Conservation (phyloP, 23 tunicate species). For the Ascidia mentula region DNA sequence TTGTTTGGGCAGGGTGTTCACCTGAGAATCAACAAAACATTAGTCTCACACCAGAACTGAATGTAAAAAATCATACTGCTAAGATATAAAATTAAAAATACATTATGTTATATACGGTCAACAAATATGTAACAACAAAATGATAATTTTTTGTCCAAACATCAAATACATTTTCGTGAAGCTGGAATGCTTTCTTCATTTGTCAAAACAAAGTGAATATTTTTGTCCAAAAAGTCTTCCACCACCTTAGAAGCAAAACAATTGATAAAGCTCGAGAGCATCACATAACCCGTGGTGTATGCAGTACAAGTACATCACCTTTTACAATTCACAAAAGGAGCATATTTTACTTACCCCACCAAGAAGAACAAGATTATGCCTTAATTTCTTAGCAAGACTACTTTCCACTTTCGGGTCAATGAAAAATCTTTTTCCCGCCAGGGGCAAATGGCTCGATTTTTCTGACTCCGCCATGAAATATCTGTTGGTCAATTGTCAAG, state of each 20-base stretch:
- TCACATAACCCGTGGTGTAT: background rate
- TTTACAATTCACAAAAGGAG: background rate
- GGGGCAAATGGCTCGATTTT: conserved; percentile 5
- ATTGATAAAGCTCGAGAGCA: background rate
- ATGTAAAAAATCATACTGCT: too few relatives aligned
- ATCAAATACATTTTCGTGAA: background rate
- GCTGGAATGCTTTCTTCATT: background rate
- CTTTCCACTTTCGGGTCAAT: conserved; percentile 65
- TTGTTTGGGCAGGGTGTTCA: background rate
- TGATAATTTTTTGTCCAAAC: background rate
- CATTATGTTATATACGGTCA: background rate
- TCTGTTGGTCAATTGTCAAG: too few relatives aligned
- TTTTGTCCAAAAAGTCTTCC: conserved; percentile 46
- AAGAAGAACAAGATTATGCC: conserved; percentile 24
- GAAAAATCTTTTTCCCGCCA: conserved; percentile 46
- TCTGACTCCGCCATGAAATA: background rate
- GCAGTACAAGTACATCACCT: background rate
- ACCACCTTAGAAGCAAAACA: conserved; percentile 28
- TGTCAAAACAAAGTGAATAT: conserved; percentile 50
- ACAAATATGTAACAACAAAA: background rate
- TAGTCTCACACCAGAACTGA: background rate
- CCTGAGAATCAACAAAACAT: background rate
- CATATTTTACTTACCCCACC: conserved; percentile 40
- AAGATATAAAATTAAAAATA: too few relatives aligned
- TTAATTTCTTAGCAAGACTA: background rate